phyloP scores from a whole-genome alignment of 92 coral and sea anemone species.

The Epizoanthus stellaris region DNA sequence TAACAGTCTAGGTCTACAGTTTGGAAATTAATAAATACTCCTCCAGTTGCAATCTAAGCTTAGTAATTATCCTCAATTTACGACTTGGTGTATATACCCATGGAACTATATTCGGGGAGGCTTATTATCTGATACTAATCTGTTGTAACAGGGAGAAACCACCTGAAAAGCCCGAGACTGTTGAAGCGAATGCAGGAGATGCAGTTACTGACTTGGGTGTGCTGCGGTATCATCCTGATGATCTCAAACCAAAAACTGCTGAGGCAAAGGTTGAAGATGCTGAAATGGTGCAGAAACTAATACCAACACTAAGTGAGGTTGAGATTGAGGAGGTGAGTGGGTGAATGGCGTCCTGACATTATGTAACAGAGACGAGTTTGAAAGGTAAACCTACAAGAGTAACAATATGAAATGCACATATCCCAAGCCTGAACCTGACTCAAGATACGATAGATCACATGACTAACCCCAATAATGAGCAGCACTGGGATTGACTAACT shows the following conservation, averaged over 20 bases:
- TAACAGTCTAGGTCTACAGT: no score
- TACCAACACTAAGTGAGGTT: slow-evolving; percentile 91
- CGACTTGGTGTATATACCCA: no score
- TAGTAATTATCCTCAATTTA: no score
- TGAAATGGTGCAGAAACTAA: slow-evolving; percentile 88
- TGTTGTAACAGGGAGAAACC: slow-evolving; percentile 65
- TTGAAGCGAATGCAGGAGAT: slow-evolving; percentile 52
- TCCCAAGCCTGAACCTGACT: no score
- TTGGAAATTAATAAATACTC: no score
- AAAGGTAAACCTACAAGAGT: no score
- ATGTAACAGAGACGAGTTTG: background rate
- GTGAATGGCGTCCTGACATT: background rate
- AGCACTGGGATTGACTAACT: no score
- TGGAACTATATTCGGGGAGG: no score
- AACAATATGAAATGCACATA: no score
- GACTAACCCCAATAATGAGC: no score
- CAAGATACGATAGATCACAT: no score
- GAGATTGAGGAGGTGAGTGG: slow-evolving; percentile 90
- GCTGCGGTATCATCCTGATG: slow-evolving; percentile 81
- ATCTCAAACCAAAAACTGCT: slow-evolving; percentile 69
- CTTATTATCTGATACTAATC: background rate
- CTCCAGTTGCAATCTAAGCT: no score
- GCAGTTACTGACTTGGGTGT: slow-evolving; percentile 87
- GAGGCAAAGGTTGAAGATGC: slow-evolving; percentile 95
- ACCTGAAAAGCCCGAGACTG: slow-evolving; percentile 62